Percentiles rank a stretch among this genome's conserved stretches.
Evolutionary conservation across 1,140 invertebrate species (phyloP).

Genomic region (Pseudomyrmex cubaensis): DNA sequence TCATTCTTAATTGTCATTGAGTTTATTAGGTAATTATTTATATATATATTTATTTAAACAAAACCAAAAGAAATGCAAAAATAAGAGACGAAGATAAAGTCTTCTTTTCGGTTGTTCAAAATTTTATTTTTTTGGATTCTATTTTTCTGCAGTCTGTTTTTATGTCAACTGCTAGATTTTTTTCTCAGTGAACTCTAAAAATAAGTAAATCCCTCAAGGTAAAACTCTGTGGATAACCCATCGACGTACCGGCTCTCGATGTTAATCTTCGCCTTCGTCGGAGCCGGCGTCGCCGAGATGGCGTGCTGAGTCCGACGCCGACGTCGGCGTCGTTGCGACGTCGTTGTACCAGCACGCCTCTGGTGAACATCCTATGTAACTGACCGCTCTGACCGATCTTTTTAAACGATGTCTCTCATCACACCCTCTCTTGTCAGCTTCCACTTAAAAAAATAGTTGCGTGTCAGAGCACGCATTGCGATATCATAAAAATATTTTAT

Average conservation of each 20-base stretch:
- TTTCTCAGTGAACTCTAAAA: background rate
- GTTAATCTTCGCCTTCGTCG: slow-evolving; percentile 22
- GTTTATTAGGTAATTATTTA: too few relatives aligned
- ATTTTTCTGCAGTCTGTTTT: background rate
- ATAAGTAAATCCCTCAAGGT: slow-evolving; percentile 14
- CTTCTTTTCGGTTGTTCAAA: too few relatives aligned
- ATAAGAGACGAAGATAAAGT: too few relatives aligned
- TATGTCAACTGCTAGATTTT: background rate
- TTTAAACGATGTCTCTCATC: slow-evolving; percentile 71
- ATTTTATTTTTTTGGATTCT: too few relatives aligned
- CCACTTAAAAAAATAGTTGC: slow-evolving; percentile 6
- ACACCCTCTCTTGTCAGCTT: slow-evolving; percentile 73
- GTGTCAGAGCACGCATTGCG: background rate
- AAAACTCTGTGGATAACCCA: slow-evolving; percentile 53
- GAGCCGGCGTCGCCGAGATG: slow-evolving; percentile 56
- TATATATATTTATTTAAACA: too few relatives aligned
- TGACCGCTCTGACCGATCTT: slow-evolving; percentile 65
- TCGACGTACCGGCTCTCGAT: slow-evolving; percentile 40
- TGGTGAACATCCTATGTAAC: slow-evolving; percentile 73
- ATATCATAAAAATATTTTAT: background rate
- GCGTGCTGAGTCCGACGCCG: slow-evolving; percentile 35
- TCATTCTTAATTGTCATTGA: too few relatives aligned
- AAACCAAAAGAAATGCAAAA: too few relatives aligned
- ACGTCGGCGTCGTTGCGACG: slow-evolving; percentile 19
- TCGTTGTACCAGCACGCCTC: slow-evolving; percentile 37